Evolutionary conservation across 1,140 invertebrate genomes (phyloP).

Genomic region (Penaeus vannamei): DNA sequence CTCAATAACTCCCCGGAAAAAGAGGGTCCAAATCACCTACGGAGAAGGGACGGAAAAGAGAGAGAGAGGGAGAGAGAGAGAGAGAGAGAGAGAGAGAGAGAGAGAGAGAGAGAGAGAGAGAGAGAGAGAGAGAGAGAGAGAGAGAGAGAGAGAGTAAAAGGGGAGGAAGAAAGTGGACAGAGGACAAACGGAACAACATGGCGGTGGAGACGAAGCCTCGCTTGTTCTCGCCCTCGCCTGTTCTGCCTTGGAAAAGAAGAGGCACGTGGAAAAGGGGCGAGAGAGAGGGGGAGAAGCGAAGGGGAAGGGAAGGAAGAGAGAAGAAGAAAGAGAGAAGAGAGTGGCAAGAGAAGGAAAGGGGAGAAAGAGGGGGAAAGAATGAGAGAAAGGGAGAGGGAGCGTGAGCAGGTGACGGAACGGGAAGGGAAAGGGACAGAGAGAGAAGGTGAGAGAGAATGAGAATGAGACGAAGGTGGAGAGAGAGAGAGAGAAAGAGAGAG

Average conservation of each 20-base stretch:
- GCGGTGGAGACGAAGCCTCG: background rate
- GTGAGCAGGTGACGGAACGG: background rate
- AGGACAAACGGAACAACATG: conserved; percentile 1
- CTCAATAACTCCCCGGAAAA: too few species aligned
- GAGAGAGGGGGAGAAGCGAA: conserved; percentile 2
- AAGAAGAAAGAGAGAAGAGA: background rate
- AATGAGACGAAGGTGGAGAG: background rate
- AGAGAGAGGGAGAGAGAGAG: too few species aligned
- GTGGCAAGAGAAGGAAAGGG: background rate
- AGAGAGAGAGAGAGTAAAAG: background rate
- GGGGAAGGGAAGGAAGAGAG: conserved; percentile 21
- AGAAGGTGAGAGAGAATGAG: background rate
- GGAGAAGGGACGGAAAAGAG: too few species aligned
- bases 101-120: background rate
- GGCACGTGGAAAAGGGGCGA: background rate
- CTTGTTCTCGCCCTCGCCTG: too few species aligned
- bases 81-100: too few species aligned
- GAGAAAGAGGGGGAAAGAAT: background rate
- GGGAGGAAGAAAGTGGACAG: conserved; percentile 21
- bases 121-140: background rate
- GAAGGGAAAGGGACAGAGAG: background rate
- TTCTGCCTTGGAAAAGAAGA: too few species aligned
- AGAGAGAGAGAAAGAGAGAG: background rate
- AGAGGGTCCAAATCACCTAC: too few species aligned
- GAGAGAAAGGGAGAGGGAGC: background rate